Conservation (phyloP, 53 echinoderm and acorn worm species). For the Holothuria scabra region DNA sequence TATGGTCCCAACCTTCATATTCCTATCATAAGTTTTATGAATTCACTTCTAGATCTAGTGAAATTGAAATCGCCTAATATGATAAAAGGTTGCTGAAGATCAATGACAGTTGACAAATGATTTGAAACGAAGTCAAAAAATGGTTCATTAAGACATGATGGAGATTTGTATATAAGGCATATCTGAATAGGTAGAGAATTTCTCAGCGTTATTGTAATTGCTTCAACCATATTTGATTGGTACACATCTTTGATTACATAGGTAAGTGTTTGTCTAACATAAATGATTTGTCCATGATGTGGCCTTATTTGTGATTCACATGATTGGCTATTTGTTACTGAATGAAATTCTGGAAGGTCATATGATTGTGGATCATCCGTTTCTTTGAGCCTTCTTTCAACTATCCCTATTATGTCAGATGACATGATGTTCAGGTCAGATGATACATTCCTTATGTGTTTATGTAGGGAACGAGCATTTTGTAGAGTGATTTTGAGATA, state of each 20-base stretch:
- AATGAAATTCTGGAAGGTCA: background rate
- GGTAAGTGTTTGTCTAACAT: background rate
- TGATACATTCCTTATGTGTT: background rate
- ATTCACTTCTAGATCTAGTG: too few species aligned
- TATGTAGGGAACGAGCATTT: background rate
- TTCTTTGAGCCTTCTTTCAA: constrained; percentile 35
- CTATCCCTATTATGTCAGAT: constrained; percentile 12
- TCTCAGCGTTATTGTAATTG: background rate
- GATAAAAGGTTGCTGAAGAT: too few species aligned
- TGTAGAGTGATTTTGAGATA: too few species aligned
- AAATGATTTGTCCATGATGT: constrained; percentile 42
- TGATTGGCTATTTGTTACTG: background rate
- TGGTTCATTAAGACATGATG: background rate
- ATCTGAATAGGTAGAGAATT: background rate
- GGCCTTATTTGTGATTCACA: constrained; percentile 9
- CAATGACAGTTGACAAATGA: background rate
- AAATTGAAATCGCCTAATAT: too few species aligned
- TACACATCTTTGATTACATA: background rate
- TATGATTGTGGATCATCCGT: constrained; percentile 4
- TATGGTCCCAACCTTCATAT: too few species aligned
- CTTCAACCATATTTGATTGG: background rate
- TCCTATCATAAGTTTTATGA: too few species aligned
- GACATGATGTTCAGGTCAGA: constrained; percentile 32
- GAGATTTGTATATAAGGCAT: background rate
- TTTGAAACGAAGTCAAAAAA: background rate